Evolutionary conservation across 2,888 invertebrate species (phyloP).

Genomic region (Xestobium rufovillosum): DNA sequence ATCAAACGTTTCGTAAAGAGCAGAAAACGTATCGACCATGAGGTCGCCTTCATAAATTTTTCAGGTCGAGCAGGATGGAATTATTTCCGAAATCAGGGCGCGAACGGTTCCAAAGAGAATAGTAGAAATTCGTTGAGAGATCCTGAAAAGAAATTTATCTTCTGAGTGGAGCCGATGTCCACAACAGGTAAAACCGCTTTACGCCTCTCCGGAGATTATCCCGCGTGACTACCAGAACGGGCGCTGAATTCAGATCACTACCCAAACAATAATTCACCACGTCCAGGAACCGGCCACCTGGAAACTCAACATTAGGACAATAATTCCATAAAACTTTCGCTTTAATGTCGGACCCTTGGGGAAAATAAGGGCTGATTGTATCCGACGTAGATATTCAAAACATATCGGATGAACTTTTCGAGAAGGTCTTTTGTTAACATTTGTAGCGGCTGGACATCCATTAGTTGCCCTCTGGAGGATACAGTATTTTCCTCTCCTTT

Average conservation of each 20-base stretch:
- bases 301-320: conserved; percentile 2
- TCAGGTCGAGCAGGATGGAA: no score
- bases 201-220: not conserved
- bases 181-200: conserved; percentile 3
- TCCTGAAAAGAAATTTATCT: no score
- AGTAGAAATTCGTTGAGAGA: no score
- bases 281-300: conserved; percentile 2
- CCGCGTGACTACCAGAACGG: not conserved
- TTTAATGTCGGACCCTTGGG: conserved; percentile 3
- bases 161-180: not conserved
- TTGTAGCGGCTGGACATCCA: conserved; percentile 1
- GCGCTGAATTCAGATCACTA: not conserved
- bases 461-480: not conserved
- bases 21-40: no score
- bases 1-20: no score
- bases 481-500: not conserved
- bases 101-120: no score
- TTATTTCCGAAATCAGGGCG: no score
- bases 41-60: no score
- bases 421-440: no score
- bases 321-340: conserved; percentile 2
- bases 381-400: not conserved
- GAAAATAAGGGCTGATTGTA: conserved; percentile 1
- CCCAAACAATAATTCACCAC: not conserved
- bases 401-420: not conserved